Percentiles rank a stretch among this genome's conserved stretches.
These are phyloP conservation scores for Mycteria americana DNA, from an alignment of 2,797 vertebrate genomes.

Conservation along the genomic window DNA sequence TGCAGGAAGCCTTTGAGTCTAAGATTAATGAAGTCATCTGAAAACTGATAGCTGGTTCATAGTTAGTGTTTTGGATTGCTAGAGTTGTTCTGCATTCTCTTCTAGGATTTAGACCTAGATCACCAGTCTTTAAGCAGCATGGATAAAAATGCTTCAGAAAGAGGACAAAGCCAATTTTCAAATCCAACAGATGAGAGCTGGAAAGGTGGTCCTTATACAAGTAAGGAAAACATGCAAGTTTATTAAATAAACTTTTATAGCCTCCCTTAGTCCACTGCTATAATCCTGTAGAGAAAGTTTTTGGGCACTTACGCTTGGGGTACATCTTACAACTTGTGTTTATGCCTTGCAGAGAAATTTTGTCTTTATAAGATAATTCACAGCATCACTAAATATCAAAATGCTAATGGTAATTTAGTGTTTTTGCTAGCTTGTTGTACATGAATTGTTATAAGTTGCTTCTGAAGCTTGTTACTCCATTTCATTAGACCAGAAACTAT, in stretches of 20 bases:
- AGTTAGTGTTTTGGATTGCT: not conserved
- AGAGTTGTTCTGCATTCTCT: not conserved
- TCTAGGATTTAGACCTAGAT: constrained; percentile 91
- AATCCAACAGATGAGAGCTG: constrained; percentile 93
- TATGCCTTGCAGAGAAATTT: not conserved
- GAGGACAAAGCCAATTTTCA: constrained; percentile 94
- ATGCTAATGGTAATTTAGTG: not conserved
- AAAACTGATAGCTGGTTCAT: not conserved
- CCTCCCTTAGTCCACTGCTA: not conserved
- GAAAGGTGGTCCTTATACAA: constrained; percentile 86
- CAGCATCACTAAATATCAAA: not conserved
- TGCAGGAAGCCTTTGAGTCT: not conserved
- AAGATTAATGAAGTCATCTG: not conserved
- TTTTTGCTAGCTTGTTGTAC: not conserved
- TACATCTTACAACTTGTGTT: not conserved
- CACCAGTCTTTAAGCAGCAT: constrained; percentile 92
- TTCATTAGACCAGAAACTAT: constrained; percentile 89
- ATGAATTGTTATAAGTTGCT: not conserved
- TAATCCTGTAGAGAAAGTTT: not conserved
- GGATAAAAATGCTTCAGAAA: constrained; percentile 91
- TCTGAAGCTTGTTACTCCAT: constrained; percentile 21
- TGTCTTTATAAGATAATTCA: not conserved
- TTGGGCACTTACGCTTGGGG: not conserved
- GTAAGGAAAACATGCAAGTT: constrained; percentile 75
- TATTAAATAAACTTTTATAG: not conserved